phyloP scores from a whole-genome alignment of 2,797 vertebrate species.

The Mus caroli region DNA sequence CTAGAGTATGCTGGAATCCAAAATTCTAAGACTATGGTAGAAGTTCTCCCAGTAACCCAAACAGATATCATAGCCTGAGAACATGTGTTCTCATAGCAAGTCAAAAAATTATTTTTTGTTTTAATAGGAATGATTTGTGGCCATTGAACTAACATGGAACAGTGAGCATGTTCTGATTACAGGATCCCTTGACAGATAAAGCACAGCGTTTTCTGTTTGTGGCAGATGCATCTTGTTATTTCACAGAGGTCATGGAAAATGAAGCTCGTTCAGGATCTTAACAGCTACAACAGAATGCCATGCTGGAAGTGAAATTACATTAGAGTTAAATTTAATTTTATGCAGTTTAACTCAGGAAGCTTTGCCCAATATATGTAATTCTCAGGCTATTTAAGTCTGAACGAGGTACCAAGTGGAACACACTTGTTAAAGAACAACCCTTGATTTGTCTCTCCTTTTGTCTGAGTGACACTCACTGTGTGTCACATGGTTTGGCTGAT shows the following conservation, averaged over 20 bases:
- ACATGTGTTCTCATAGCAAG: constrained; percentile 31
- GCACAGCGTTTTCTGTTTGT: constrained; percentile 63
- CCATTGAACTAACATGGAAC: neutral
- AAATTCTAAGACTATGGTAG: constrained; percentile 18
- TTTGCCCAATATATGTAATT: constrained; percentile 41
- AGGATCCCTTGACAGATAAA: constrained; percentile 48
- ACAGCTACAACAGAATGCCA: constrained; percentile 41
- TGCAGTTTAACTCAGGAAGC: constrained; percentile 68
- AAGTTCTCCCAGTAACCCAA: constrained; percentile 29
- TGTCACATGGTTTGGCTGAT: neutral
- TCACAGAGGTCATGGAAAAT: constrained; percentile 67
- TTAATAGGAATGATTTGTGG: constrained; percentile 55
- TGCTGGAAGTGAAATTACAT: constrained; percentile 73
- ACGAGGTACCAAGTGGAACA: neutral
- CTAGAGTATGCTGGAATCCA: neutral
- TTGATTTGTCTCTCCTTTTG: neutral
- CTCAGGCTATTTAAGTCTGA: constrained; percentile 35
- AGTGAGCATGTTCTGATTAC: constrained; percentile 47
- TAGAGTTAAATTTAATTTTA: constrained; percentile 80
- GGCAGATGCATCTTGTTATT: constrained; percentile 71
- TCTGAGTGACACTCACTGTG: neutral
- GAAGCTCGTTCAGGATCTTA: constrained; percentile 70
- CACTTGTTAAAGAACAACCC: constrained; percentile 16
- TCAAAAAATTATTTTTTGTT: constrained; percentile 66
- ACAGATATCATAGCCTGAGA: constrained; percentile 49